phyloP scores from a whole-genome alignment of 1,140 invertebrate species.

The Diabrotica undecimpunctata region DNA sequence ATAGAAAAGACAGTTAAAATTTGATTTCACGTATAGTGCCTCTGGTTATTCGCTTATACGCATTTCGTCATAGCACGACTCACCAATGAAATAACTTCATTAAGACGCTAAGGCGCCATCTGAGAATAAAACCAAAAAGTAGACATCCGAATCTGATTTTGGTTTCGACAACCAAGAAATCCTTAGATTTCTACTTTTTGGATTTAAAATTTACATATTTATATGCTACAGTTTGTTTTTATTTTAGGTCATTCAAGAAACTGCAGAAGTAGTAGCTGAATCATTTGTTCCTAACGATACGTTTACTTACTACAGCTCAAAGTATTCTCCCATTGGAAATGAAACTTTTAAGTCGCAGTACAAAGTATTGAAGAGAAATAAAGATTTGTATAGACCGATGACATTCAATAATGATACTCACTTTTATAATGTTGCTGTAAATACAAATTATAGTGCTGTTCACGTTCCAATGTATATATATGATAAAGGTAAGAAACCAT shows the following conservation, averaged over 20 bases:
- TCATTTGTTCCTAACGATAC: slow-evolving; percentile 49
- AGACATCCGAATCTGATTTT: no score
- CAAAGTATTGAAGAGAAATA: slow-evolving; percentile 46
- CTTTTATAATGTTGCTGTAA: slow-evolving; percentile 82
- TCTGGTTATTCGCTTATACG: no score
- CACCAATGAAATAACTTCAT: no score
- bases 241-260: slow-evolving; percentile 64
- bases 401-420: slow-evolving; percentile 67
- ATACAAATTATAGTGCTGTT: slow-evolving; percentile 78
- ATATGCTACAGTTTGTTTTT: slow-evolving; percentile 9
- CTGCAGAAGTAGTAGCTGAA: slow-evolving; percentile 62
- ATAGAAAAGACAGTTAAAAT: no score
- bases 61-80: no score
- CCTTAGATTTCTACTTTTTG: no score
- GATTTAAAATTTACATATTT: no score
- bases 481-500: slow-evolving; percentile 67
- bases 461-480: slow-evolving; percentile 94
- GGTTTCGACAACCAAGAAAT: no score
- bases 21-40: no score
- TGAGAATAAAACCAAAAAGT: no score
- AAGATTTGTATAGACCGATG: slow-evolving; percentile 53
- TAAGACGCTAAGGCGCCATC: no score
- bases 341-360: slow-evolving; percentile 39
- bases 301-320: slow-evolving; percentile 65
- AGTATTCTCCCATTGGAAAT: slow-evolving; percentile 56